Percentiles rank a stretch among this genome's conserved stretches.
phyloP scores from a whole-genome alignment of 2,113 vertebrate genomes.

The Arizona elegans region DNA sequence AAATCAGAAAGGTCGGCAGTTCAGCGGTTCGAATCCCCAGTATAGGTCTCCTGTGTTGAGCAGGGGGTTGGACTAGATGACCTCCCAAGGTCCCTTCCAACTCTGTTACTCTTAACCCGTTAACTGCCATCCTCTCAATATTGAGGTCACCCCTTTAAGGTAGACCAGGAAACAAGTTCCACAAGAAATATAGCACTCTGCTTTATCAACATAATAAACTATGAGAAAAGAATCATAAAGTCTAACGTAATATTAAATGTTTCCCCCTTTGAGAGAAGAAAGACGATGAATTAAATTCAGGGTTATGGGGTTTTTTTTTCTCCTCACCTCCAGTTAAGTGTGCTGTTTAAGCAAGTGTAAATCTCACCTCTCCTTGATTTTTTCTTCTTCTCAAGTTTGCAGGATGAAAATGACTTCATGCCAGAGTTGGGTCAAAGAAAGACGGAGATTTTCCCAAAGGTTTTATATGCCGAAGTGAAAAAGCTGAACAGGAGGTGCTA shows the following conservation, averaged over 20 bases:
- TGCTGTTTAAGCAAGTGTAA: background rate
- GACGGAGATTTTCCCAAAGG: background rate
- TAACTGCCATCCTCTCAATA: background rate
- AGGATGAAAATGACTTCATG: background rate
- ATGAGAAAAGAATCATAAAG: background rate
- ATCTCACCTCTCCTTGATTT: too few species aligned
- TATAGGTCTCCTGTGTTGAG: too few species aligned
- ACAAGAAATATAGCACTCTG: background rate
- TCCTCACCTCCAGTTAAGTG: background rate
- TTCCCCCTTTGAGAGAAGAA: background rate
- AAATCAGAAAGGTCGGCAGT: too few species aligned
- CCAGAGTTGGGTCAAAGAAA: background rate
- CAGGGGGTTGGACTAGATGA: too few species aligned
- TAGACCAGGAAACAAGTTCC: background rate
- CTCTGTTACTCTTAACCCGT: background rate
- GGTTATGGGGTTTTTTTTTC: background rate
- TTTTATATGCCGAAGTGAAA: background rate
- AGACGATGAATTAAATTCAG: background rate
- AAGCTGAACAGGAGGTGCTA: background rate
- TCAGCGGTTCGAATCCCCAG: too few species aligned
- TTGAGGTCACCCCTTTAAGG: background rate
- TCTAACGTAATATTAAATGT: background rate
- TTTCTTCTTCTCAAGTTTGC: background rate
- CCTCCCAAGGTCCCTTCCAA: too few species aligned
- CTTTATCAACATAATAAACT: background rate